Percentiles rank a stretch among this genome's conserved stretches.
Evolutionary conservation across 2,113 vertebrate genomes (phyloP).

Genomic region (Craseonycteris thonglongyai): DNA sequence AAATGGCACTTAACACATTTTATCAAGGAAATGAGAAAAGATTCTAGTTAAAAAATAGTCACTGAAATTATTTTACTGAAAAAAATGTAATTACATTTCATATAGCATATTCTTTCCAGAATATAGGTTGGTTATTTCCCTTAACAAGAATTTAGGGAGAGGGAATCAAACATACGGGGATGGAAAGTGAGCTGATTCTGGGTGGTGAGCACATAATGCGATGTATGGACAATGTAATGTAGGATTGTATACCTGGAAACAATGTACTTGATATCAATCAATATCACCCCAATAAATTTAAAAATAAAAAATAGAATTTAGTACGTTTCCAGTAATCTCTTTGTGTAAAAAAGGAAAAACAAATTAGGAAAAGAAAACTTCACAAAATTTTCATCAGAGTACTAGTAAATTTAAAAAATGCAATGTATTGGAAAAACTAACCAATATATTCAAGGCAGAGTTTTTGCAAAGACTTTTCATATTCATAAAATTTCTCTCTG

Average conservation of each 20-base stretch:
- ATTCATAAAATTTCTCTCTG: neutral
- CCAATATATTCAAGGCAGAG: neutral
- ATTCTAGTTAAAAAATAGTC: neutral
- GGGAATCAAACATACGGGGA: too few relatives aligned
- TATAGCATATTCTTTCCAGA: neutral
- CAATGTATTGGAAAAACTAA: neutral
- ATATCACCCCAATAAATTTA: too few relatives aligned
- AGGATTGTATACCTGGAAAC: too few relatives aligned
- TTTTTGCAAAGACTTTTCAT: neutral
- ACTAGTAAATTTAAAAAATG: neutral
- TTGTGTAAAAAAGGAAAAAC: neutral
- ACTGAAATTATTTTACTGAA: neutral
- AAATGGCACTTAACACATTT: neutral
- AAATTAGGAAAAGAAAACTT: neutral
- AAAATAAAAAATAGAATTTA: too few relatives aligned
- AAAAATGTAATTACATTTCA: neutral
- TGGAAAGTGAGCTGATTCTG: too few relatives aligned
- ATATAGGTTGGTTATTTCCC: neutral
- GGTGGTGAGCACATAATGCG: too few relatives aligned
- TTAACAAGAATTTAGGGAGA: neutral
- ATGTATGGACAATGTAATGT: too few relatives aligned
- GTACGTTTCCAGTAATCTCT: neutral
- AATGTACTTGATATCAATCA: too few relatives aligned
- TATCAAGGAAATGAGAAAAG: neutral
- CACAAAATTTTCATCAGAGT: neutral